A percentile compares a stretch with the other conserved stretches of the same genome.
Conservation (phyloP, 2,113 vertebrate species). For the Desmodus rotundus region DNA sequence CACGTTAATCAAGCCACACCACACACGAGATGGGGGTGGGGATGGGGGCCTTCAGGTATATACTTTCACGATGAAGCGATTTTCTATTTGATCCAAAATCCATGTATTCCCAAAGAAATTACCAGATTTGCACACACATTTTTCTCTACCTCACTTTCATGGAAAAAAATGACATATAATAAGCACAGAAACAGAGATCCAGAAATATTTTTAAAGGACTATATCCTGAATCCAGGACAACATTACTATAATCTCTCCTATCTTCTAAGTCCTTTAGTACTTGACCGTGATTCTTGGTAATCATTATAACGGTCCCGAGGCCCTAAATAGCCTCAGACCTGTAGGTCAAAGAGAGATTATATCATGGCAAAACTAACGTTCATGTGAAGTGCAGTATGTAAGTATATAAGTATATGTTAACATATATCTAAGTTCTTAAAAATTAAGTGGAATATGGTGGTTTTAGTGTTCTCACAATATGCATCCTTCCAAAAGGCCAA, state of each 20-base stretch:
- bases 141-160: not conserved
- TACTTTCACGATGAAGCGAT: not conserved
- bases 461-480: not conserved
- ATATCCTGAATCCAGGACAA: not conserved
- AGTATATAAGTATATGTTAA: not conserved
- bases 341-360: not conserved
- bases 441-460: not conserved
- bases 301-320: not conserved
- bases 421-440: not conserved
- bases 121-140: not conserved
- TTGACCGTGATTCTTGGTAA: not conserved
- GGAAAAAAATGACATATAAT: not conserved
- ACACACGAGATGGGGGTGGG: not conserved
- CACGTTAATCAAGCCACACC: conserved; percentile 54
- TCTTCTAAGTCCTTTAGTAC: not conserved
- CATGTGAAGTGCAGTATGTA: not conserved
- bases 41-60: not conserved
- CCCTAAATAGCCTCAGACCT: not conserved
- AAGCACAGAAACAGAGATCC: not conserved
- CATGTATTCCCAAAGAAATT: not conserved
- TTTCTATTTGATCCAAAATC: not conserved
- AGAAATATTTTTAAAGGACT: conserved; percentile 9
- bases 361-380: not conserved
- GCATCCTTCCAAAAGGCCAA: not conserved
- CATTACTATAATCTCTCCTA: not conserved